A percentile compares a stretch with the other conserved stretches of the same genome.
Conservation (phyloP, 2,888 invertebrate genomes). For the Stenodema calcarata region DNA sequence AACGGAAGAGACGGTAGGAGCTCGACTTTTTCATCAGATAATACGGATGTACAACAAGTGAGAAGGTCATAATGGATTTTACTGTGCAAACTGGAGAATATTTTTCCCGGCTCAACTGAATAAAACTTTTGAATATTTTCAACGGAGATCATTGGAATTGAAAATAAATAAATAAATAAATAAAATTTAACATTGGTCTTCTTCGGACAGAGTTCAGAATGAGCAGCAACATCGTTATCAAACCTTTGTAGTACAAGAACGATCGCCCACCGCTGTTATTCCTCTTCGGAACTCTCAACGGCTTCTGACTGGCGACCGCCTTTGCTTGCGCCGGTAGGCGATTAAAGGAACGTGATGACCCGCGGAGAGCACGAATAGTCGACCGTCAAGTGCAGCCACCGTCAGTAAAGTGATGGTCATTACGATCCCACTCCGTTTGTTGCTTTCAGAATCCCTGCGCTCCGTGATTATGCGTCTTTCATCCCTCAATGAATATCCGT, state of each 20-base stretch:
- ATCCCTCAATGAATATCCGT: neutral
- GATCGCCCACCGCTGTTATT: neutral
- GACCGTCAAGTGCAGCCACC: neutral
- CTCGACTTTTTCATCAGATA: too few species aligned
- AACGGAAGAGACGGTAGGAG: too few species aligned
- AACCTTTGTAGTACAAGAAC: neutral
- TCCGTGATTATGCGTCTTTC: conserved; percentile 36
- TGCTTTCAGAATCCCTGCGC: neutral
- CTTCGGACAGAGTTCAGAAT: too few species aligned
- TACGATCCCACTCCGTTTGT: conserved; percentile 26
- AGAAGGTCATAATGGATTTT: too few species aligned
- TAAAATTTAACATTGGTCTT: too few species aligned
- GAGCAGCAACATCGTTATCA: too few species aligned
- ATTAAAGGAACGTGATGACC: conserved; percentile 38
- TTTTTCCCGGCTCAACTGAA: too few species aligned
- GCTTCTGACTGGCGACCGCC: conserved; percentile 28
- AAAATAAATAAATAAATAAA: too few species aligned
- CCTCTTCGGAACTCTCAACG: neutral
- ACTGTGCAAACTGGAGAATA: too few species aligned
- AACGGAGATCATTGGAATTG: too few species aligned
- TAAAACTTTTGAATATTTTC: too few species aligned
- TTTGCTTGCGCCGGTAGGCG: conserved; percentile 11
- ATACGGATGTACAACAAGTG: too few species aligned
- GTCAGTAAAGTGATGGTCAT: conserved; percentile 33
- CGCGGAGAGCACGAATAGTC: conserved; percentile 13